Conservation (phyloP, 2,888 invertebrate species). For the Tipula vernalis region DNA sequence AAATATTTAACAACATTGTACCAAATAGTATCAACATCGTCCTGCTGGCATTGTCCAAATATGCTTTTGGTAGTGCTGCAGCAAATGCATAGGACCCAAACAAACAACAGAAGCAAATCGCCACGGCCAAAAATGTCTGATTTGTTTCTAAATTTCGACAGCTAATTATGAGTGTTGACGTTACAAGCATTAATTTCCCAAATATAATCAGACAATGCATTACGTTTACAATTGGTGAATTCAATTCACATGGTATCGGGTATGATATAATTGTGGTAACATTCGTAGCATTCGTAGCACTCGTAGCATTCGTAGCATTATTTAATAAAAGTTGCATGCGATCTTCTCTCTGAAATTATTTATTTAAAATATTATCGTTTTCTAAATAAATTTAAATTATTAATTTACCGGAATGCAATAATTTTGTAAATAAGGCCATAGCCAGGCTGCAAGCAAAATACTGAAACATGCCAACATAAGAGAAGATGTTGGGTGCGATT, state of each 20-base stretch:
- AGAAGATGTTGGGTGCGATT: neutral
- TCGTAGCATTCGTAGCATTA: no score
- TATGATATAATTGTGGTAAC: neutral
- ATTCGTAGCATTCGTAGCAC: no score
- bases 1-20: no score
- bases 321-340: neutral
- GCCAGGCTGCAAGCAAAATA: neutral
- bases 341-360: neutral
- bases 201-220: neutral
- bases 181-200: neutral
- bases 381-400: no score
- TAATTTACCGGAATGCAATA: neutral
- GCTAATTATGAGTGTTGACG: neutral
- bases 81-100: no score
- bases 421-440: neutral
- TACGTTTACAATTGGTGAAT: neutral
- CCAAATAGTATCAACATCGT: no score
- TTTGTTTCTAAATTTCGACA: no score
- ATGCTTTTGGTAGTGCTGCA: no score
- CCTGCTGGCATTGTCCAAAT: no score
- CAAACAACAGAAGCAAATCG: no score
- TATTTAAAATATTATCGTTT: no score
- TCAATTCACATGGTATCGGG: neutral
- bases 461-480: neutral
- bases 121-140: no score